Base-by-base conservation (phyloP, 2,888 invertebrate species). In the Galeopsomyia nigrocyanea region DNA sequence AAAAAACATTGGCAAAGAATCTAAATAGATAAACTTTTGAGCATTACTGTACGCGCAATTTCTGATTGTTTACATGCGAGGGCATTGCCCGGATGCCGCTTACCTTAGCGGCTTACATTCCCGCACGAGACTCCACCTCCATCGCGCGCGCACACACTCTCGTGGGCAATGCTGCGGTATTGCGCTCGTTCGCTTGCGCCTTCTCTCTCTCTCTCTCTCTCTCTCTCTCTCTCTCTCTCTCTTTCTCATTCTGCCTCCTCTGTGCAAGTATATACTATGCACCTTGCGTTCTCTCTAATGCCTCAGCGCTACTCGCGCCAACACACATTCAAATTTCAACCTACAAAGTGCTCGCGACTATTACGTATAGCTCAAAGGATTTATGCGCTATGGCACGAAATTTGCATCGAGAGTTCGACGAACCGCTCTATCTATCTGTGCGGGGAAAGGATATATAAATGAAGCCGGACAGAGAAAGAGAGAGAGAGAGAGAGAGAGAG, bases 1-100 rank as follows among this genome's bases (percentile, higher is more conserved):
- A 39, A 10, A 39, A 39, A 39, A 39, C 7, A 39, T 10, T 10
- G 10, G 3, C 39, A 7, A 10, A 39, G 7, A 39, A 39, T 49
- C 46, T 3, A 46, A 17, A 13, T 39, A 39, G 16, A 49, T n/a
- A 46, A 55, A 58, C 19, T 70, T 64, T 16, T 64, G 22, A 56
- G 22, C 13, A 13, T 0, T 65, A 56, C 31, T 21, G 26, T 65
- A 77, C 78, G 79, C 73, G 74, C 74, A 70, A 72, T 71, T 67
- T 69, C 80, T 80, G 82, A 85, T 84, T 86, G 85, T 86, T 86
- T 86, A 86, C 85, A 85, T 83, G 80, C 79, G 83, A 86, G 85
- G 85, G 81, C 85, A 83, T 86, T 85, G 85, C 83, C 84, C 85
- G 82, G 82, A 84, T 82, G 82, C 82, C 83, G 81, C 80, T 83